A percentile compares a stretch with the other conserved stretches of the same genome.
Conservation (phyloP, 2,888 invertebrate genomes). For the Hermaeophaga mercurialis region DNA sequence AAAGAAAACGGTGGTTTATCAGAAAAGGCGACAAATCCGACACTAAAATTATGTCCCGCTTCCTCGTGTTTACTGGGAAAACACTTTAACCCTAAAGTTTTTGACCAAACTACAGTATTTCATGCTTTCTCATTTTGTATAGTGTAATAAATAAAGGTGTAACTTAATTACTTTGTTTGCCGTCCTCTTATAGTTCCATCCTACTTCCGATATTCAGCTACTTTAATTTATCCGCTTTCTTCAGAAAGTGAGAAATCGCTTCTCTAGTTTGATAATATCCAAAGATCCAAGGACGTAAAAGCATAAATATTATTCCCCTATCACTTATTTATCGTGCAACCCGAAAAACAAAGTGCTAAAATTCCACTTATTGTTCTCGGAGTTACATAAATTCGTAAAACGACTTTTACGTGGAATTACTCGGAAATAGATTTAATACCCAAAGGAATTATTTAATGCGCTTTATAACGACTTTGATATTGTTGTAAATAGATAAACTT, state of each 20-base stretch:
- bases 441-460: conserved; percentile 20
- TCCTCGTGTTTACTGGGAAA: too few relatives aligned
- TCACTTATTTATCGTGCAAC: conserved; percentile 17
- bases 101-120: conserved; percentile 11
- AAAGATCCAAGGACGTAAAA: conserved; percentile 6
- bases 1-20: too few relatives aligned
- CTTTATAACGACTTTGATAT: conserved; percentile 15
- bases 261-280: conserved; percentile 15
- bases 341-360: conserved; percentile 24
- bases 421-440: conserved; percentile 23
- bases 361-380: conserved; percentile 22
- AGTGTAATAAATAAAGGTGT: conserved; percentile 22
- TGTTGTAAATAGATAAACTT: conserved; percentile 16
- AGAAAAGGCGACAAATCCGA: too few relatives aligned
- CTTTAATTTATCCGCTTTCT: conserved; percentile 16
- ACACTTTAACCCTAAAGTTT: background rate
- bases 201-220: conserved; percentile 15
- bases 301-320: conserved; percentile 8
- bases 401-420: conserved; percentile 25
- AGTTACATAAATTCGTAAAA: conserved; percentile 22
- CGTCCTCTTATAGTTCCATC: conserved; percentile 16
- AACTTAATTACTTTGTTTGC: conserved; percentile 26
- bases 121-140: conserved; percentile 15
- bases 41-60: too few relatives aligned
- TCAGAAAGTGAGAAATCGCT: conserved; percentile 18